Percentiles rank a stretch among this genome's conserved stretches.
Conservation (phyloP, 2,113 vertebrate genomes). For the Rhinolophus sinicus region DNA sequence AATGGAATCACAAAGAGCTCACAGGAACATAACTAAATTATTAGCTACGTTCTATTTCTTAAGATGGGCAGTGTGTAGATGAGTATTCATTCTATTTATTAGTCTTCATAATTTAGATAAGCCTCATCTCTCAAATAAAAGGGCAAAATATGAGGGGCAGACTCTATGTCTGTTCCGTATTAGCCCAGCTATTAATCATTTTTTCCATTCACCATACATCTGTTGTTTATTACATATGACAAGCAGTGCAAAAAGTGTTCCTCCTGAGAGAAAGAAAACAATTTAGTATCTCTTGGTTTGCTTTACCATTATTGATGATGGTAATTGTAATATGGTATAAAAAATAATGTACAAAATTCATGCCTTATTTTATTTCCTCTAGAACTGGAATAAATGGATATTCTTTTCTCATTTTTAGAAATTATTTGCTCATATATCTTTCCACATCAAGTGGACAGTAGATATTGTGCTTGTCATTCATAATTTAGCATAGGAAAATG, state of each 20-base stretch:
- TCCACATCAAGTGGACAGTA: background rate
- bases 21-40: background rate
- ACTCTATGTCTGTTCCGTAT: background rate
- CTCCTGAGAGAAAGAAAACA: constrained; percentile 16
- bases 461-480: background rate
- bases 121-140: constrained; percentile 28
- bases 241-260: background rate
- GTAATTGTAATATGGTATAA: constrained; percentile 33
- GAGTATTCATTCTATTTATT: background rate
- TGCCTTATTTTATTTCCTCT: background rate
- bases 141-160: background rate
- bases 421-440: background rate
- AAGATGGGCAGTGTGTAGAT: background rate
- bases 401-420: constrained; percentile 6
- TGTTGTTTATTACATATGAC: background rate
- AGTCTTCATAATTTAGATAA: constrained; percentile 32
- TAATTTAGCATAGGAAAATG: background rate
- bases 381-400: background rate
- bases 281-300: background rate
- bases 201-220: background rate
- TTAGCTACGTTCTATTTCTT: background rate
- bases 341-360: background rate
- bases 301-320: constrained; percentile 8
- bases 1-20: background rate
- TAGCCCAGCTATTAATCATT: constrained; percentile 12